A percentile compares a stretch with the other conserved stretches of the same genome.
Evolutionary conservation across 1,140 invertebrate genomes (phyloP).

Genomic region (Drosophila jambulina): DNA sequence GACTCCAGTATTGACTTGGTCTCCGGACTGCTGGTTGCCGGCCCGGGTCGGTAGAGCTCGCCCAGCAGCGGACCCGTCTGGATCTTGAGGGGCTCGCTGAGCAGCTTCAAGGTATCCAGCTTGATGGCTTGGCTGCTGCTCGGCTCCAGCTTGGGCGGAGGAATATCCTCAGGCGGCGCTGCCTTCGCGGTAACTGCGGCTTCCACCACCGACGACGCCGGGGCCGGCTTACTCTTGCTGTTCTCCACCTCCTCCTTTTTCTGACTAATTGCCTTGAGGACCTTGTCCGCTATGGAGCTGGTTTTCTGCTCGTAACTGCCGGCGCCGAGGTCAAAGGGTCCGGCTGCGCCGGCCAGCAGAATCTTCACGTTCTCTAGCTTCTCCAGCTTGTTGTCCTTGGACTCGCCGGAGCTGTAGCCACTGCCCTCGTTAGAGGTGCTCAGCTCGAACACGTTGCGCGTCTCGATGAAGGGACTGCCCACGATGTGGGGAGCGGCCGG

Average conservation of each 20-base stretch:
- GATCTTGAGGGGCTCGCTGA: conserved; percentile 70
- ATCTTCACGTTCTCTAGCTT: conserved; percentile 85
- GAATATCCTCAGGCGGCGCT: not conserved
- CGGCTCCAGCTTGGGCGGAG: conserved; percentile 8
- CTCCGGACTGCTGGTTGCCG: conserved; percentile 71
- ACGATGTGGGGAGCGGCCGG: conserved; percentile 32
- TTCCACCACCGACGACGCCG: not conserved
- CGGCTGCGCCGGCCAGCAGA: conserved; percentile 63
- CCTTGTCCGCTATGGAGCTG: conserved; percentile 87
- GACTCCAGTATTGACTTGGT: conserved; percentile 80
- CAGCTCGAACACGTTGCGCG: conserved; percentile 81
- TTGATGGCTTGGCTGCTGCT: conserved; percentile 26
- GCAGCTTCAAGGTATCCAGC: conserved; percentile 40
- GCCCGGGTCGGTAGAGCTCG: conserved; percentile 38
- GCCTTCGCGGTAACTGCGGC: not conserved
- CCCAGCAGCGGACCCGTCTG: conserved; percentile 49
- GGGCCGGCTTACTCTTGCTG: conserved; percentile 50
- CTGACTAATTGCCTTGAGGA: conserved; percentile 86
- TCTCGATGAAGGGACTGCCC: conserved; percentile 86
- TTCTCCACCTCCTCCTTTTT: conserved; percentile 84
- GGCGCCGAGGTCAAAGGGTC: conserved; percentile 74
- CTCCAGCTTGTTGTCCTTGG: conserved; percentile 86
- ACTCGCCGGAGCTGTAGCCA: conserved; percentile 84
- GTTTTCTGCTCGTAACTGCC: conserved; percentile 80
- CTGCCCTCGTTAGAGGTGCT: conserved; percentile 69